Evolutionary conservation across 2,888 invertebrate genomes (phyloP), one percentile per base, ranked within the genome.

Genomic region (Lymantria dispar): DNA sequence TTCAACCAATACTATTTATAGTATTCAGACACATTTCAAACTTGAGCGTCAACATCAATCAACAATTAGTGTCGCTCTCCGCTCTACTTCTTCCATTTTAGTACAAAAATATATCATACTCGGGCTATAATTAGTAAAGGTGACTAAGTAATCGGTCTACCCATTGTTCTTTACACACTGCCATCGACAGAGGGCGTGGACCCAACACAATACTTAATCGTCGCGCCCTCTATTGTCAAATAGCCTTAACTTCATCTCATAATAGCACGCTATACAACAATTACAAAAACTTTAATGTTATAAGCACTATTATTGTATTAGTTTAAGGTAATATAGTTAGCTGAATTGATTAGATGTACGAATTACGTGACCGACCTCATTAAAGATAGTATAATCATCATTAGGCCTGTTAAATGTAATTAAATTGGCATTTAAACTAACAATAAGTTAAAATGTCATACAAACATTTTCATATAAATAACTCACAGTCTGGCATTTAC

Each of bases 211-310:
- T 72, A 71, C 33, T 70, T 69, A 52, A 8, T 66, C 58, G 72
- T 61, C 74, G 73, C 76, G 60, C 80, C 81, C 73, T 73, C 72
- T 66, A 82, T 79, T 83, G 80, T 83, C 60, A 50, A 69, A 31
- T 72, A 77, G 75, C 80, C 80, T 83, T 79, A 73, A 73, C 74
- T 72, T 65, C 47, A 52, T 49, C 53, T 56, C 61, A 57, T 58
- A 60, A 61, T 60, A 65, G 61, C 73, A 73, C 62, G 72, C 66
- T 56, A 68, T 62, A 54, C 49, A 43, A 60, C 56, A 68, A 72
- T 69, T 63, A 72, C 52, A 60, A 62, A 40, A 29, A 36, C 40
- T 38, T 7, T 44, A 33, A 30, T 22, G 15, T 11, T 40, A 8
- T 48, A 31, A 37, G 44, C 33, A 31, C 22, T 11, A 41, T 45